phyloP scores from a whole-genome alignment of 2,113 vertebrate species.

The Aldabrachelys gigantea region DNA sequence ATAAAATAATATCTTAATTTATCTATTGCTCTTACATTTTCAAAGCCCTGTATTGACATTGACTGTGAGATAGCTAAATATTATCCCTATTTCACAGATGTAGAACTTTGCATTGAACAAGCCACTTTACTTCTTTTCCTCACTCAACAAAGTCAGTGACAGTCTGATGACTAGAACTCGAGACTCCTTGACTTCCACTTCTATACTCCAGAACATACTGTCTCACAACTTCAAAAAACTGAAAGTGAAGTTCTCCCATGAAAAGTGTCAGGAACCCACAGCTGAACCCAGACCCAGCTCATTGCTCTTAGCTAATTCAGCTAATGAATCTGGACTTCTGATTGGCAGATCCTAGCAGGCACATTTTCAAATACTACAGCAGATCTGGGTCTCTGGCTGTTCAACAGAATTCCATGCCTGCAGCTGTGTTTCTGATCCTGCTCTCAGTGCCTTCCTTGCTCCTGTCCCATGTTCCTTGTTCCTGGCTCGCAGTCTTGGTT shows the following conservation, averaged over 20 bases:
- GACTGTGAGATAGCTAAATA: background rate
- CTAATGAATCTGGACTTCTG: background rate
- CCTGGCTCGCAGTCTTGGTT: no score
- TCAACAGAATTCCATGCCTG: background rate
- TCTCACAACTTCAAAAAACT: background rate
- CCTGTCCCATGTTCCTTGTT: background rate
- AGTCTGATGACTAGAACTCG: background rate
- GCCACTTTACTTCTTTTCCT: background rate
- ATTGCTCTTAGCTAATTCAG: background rate
- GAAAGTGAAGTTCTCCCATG: background rate
- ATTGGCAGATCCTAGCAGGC: background rate
- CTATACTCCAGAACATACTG: background rate
- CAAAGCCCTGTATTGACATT: background rate
- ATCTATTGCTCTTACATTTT: background rate
- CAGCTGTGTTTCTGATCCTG: background rate
- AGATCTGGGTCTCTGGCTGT: background rate
- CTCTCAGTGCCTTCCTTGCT: background rate
- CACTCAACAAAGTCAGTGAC: background rate
- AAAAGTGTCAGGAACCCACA: background rate
- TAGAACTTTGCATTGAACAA: background rate
- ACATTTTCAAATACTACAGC: background rate
- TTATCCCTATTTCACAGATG: background rate
- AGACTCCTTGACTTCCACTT: background rate
- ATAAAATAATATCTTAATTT: background rate
- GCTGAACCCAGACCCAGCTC: background rate